Percentiles rank a stretch among this genome's conserved stretches.
Evolutionary conservation across 30 jellyfish, hydroid and myxozoan genomes (phyloP).

Genomic region (Haliclystus octoradiatus): DNA sequence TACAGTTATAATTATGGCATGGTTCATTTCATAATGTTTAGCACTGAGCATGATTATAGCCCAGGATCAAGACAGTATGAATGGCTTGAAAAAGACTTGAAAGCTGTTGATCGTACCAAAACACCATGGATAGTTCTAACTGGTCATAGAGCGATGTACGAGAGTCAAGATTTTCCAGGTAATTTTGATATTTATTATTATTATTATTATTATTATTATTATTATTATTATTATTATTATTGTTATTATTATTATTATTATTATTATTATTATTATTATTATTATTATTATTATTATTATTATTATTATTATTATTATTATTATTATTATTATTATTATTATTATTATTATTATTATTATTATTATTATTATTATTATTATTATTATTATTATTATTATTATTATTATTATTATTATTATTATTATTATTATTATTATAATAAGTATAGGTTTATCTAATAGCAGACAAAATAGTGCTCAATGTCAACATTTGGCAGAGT

Average conservation of each 20-base stretch:
- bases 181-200: too few relatives aligned
- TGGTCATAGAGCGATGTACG: conserved; percentile 76
- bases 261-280: not conserved
- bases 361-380: not conserved
- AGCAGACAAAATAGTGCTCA: too few relatives aligned
- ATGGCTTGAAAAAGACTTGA: conserved; percentile 72
- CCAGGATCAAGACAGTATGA: conserved; percentile 66
- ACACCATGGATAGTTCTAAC: conserved; percentile 82
- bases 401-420: not conserved
- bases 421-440: not conserved
- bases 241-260: conserved; percentile 1
- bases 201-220: too few relatives aligned
- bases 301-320: not conserved
- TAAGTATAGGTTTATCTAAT: too few relatives aligned
- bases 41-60: conserved; percentile 58
- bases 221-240: not conserved
- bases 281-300: not conserved
- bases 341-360: not conserved
- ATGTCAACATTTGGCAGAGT: too few relatives aligned
- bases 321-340: not conserved
- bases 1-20: conserved; percentile 84
- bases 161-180: conserved; percentile 38
- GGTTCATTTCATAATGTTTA: conserved; percentile 67
- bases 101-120: conserved; percentile 36
- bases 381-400: not conserved